A percentile compares a stretch with the other conserved stretches of the same genome.
Conservation (phyloP, 2,888 invertebrate species). For the Sicus ferrugineus region DNA sequence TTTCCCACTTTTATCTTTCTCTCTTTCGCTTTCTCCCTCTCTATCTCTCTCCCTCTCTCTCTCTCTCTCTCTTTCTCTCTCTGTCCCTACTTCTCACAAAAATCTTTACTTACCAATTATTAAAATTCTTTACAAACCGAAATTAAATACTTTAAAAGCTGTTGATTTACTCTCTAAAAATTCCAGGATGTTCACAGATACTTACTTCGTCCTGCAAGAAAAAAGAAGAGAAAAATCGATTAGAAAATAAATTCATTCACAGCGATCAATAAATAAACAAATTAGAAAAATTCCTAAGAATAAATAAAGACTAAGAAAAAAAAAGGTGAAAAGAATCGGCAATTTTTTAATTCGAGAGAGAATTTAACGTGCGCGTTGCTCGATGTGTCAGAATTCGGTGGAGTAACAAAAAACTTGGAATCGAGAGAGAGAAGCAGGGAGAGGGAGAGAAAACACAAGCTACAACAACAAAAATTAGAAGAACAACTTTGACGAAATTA, state of each 20-base stretch:
- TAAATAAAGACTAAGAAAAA: constrained; percentile 34
- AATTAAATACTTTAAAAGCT: not conserved
- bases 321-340: constrained; percentile 35
- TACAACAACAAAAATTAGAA: constrained; percentile 28
- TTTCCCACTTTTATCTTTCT: no score
- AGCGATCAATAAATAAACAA: constrained; percentile 57
- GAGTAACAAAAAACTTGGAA: not conserved
- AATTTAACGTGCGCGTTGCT: constrained; percentile 50
- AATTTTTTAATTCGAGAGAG: not conserved
- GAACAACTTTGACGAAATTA: no score
- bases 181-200: constrained; percentile 39
- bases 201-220: constrained; percentile 65
- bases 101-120: not conserved
- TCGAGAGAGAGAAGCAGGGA: constrained; percentile 19
- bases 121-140: not conserved
- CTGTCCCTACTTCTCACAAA: no score
- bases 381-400: not conserved
- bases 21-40: no score
- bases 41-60: no score
- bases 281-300: constrained; percentile 57
- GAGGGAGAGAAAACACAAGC: constrained; percentile 35
- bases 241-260: constrained; percentile 34
- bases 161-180: not conserved
- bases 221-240: constrained; percentile 45
- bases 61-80: no score